Base-by-base conservation (phyloP, 2,888 invertebrate genomes). In the Tachina lurida region DNA sequence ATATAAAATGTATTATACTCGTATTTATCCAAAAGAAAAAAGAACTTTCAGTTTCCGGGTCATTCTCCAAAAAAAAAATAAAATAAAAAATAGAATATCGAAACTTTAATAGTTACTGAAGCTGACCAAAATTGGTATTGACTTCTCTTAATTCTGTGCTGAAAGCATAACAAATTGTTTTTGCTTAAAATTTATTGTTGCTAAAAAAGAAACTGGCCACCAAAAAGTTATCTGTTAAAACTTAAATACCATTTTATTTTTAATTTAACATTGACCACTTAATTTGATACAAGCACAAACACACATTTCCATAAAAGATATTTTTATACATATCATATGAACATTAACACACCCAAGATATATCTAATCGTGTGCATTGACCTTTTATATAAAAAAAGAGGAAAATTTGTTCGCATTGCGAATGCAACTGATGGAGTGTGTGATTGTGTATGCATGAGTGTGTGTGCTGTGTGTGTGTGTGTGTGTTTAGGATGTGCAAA, bases 221-320 rank as follows among this genome's bases (percentile, higher is more conserved):
- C 41, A 49, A 52, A 41, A 65, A 63, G 13, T 47, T 54, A 56
- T 63, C 63, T 79, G 63, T 62, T 41, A 49, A 65, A 82, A 76
- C 17, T 56, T 70, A 56, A 58, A 19, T 31, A 41, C 12, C 19
- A 74, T 22, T 80, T 74, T 76, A 67, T 65, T 63, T 83, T 73
- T 65, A 73, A 77, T 71, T 77, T 54, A 52, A 54, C 49, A 58
- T 83, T 83, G 52, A 73, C 65, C 83, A 73, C 65, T 75, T 58
- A 70, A 62, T 75, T 71, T 54, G 49, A 19, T 58, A 54, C 52
- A 56, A 10, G 31, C 15, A 63, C 13, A 62, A 9, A 43, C 15
- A 56, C 15, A 45, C 9, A 43, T 47, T 45, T 22, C 5, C 19
- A n/a, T 56, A 2, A 1, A 39, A 17, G 7, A 31, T 31, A 31